phyloP scores from a whole-genome alignment of 1,140 invertebrate genomes.

The Ectropis grisescens region DNA sequence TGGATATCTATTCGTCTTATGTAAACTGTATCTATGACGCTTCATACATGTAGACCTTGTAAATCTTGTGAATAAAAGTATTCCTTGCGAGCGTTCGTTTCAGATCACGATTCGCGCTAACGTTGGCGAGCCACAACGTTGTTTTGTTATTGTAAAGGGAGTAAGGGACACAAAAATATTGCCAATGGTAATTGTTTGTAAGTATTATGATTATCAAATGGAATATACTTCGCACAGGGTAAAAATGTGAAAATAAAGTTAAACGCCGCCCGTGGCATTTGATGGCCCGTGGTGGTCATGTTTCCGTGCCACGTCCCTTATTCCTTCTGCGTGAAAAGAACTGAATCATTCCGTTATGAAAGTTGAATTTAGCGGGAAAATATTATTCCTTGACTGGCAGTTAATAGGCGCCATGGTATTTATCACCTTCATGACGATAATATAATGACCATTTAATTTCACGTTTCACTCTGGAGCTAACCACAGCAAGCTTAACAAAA shows the following conservation, averaged over 20 bases:
- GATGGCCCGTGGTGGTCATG: slow-evolving; percentile 18
- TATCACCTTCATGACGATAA: too few relatives aligned
- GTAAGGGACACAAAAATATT: slow-evolving; percentile 58
- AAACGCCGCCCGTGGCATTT: slow-evolving; percentile 17
- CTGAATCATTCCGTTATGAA: slow-evolving; percentile 54
- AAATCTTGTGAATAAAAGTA: slow-evolving; percentile 26
- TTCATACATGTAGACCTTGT: slow-evolving; percentile 25
- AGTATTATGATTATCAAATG: slow-evolving; percentile 49
- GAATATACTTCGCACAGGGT: slow-evolving; percentile 59
- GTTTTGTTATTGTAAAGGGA: slow-evolving; percentile 49
- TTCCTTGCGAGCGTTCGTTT: slow-evolving; percentile 18
- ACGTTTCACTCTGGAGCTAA: too few relatives aligned
- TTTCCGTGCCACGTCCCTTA: slow-evolving; percentile 62
- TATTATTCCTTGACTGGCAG: slow-evolving; percentile 47
- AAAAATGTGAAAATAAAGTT: slow-evolving; percentile 53
- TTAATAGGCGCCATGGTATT: too few relatives aligned
- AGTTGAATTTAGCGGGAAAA: slow-evolving; percentile 39
- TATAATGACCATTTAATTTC: too few relatives aligned
- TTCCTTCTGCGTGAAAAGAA: slow-evolving; percentile 55
- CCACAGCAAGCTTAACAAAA: too few relatives aligned
- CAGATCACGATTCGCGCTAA: too few relatives aligned
- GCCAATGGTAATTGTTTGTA: slow-evolving; percentile 49
- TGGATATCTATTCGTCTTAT: slow-evolving; percentile 32
- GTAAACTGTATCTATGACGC: slow-evolving; percentile 28
- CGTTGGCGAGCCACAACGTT: too few relatives aligned